Percentiles rank a stretch among this genome's conserved stretches.
These are phyloP conservation scores for Sarcoramphus papa DNA, from an alignment of 2,797 vertebrate genomes.

Conservation along the genomic window DNA sequence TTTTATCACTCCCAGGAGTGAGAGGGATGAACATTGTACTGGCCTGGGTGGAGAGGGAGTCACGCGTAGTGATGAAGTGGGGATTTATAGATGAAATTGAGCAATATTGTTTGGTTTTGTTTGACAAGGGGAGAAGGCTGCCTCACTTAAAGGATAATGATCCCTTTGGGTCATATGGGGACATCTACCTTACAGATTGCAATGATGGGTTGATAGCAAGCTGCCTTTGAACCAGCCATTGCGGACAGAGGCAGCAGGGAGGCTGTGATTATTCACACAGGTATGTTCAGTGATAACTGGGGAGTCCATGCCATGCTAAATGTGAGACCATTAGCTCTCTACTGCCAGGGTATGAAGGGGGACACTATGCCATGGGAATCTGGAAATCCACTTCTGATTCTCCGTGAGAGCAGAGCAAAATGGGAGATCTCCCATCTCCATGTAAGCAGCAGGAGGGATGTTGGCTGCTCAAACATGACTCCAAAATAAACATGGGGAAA, in stretches of 20 bases:
- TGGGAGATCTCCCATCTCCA: not conserved
- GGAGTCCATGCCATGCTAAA: not conserved
- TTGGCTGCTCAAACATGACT: accelerated
- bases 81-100: not conserved
- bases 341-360: not conserved
- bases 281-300: not conserved
- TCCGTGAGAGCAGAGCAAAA: not conserved
- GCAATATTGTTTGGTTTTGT: not conserved
- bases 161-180: not conserved
- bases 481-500: not conserved
- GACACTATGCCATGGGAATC: not conserved
- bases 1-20: not conserved
- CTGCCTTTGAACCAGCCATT: not conserved
- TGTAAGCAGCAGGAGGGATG: accelerated
- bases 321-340: not conserved
- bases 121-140: not conserved
- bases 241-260: not conserved
- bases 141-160: not conserved
- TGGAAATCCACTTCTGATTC: not conserved
- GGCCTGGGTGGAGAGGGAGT: not conserved
- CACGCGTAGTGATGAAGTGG: accelerated
- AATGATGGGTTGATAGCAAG: not conserved
- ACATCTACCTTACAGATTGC: not conserved
- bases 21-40: not conserved
- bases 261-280: not conserved